Evolutionary conservation across 2,113 vertebrate genomes (phyloP).

Genomic region (human): DNA sequence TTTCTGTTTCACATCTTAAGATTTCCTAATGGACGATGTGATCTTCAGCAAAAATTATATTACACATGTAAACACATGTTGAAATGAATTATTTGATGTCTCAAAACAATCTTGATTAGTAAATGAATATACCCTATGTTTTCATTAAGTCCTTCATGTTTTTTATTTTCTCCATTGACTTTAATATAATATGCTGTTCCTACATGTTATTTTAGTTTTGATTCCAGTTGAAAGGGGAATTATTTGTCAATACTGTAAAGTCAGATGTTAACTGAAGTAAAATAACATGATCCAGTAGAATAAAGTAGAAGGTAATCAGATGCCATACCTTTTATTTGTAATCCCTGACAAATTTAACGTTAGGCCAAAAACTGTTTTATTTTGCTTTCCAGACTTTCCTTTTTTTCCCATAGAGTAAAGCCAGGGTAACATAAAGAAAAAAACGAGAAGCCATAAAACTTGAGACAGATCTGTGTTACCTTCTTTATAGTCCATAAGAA

Average conservation of each 20-base stretch:
- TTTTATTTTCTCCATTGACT: conserved; percentile 74
- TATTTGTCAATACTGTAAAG: conserved; percentile 61
- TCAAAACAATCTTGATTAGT: conserved; percentile 70
- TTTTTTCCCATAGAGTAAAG: conserved; percentile 60
- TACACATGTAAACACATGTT: conserved; percentile 68
- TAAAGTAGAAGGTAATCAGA: conserved; percentile 71
- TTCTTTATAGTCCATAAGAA: conserved; percentile 60
- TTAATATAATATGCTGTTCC: conserved; percentile 72
- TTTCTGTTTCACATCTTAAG: conserved; percentile 77
- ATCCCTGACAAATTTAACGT: conserved; percentile 46
- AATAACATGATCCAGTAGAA: conserved; percentile 59
- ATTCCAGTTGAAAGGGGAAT: conserved; percentile 62
- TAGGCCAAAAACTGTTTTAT: conserved; percentile 40
- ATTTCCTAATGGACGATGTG: conserved; percentile 66
- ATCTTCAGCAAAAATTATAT: conserved; percentile 76
- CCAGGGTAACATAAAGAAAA: conserved; percentile 58
- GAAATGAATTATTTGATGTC: conserved; percentile 72
- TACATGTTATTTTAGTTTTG: conserved; percentile 67
- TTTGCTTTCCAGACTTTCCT: conserved; percentile 40
- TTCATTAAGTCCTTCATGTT: conserved; percentile 69
- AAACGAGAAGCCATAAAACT: conserved; percentile 61
- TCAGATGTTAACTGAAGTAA: conserved; percentile 71
- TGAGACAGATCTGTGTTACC: conserved; percentile 47
- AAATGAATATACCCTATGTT: conserved; percentile 59
- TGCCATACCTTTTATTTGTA: conserved; percentile 66